Evolutionary conservation across 53 echinoderm and acorn worm species (phyloP), one percentile per base, ranked within the genome.

Genomic region (Henricia sp.): DNA sequence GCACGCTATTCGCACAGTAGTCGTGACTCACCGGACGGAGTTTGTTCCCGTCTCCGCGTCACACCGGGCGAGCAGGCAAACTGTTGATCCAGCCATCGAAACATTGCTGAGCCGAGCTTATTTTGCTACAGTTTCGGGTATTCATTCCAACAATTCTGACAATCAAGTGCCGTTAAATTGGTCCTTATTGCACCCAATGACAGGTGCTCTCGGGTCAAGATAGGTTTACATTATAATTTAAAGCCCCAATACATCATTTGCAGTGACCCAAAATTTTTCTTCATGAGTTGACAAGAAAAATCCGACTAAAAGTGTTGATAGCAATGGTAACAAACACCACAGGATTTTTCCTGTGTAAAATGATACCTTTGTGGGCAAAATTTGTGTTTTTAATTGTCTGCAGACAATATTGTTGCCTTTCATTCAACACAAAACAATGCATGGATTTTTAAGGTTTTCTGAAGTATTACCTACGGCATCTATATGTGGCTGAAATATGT

Each of bases 41-140:
- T 48, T 68, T 19, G 3, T 33, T 64, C 80, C 35, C 64, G 80
- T 80, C 80, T 63, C 3, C 39, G 37, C 29, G 54, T 53, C 54
- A 73, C 35, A 21, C 26, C 37, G 54, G 54, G 37, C 34, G 52
- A 67, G 37, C 34, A 24, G 4, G 48, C 42, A 25, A 57, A 0
- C 36, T 80, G 80, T 80, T 80, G 80, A 80, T 64, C 19, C 80
- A 80, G 80, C 62, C 50, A 64, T 43, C 75, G 33, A 48, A 44
- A 46, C 63, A 50, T 34, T 62, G 64, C 48, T 44, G 63, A 32
- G 33, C 64, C 50, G 60, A 64, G 80, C 46, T 48, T 48, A 62
- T 64, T 60, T 50, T 12, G 10, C 30, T 25, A 64, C 80, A 80
- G 80, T 80, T 80, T 64, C 48, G 80, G 34, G 62, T 63, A 80